Evolutionary conservation across 2,888 invertebrate species (phyloP).

Genomic region (Luperina nickerlii): DNA sequence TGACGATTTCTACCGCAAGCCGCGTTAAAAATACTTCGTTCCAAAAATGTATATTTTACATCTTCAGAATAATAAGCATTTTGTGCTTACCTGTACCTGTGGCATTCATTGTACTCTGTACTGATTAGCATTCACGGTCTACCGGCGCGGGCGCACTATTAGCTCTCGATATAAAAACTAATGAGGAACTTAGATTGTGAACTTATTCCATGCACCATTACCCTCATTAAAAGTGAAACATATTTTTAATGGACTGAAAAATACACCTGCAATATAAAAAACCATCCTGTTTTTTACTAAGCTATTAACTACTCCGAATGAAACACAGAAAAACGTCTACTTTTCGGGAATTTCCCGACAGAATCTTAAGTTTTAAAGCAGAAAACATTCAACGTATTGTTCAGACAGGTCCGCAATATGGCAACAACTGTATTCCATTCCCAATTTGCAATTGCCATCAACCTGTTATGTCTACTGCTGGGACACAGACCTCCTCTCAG

Average conservation of each 20-base stretch:
- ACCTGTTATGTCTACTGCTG: too few relatives aligned
- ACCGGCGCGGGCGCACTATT: constrained; percentile 58
- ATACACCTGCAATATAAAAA: background rate
- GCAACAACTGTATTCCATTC: background rate
- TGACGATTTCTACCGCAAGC: too few relatives aligned
- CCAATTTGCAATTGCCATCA: background rate
- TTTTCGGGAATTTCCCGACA: rapidly evolving
- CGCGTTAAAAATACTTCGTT: background rate
- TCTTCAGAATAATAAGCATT: constrained; percentile 9
- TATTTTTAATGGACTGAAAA: background rate
- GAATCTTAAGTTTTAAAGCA: background rate
- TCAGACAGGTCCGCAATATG: too few relatives aligned
- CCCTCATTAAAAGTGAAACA: background rate
- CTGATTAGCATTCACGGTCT: constrained; percentile 75
- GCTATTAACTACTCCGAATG: background rate
- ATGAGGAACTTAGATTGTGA: constrained; percentile 53
- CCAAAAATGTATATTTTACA: background rate
- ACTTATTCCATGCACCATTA: constrained; percentile 12
- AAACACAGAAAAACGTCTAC: background rate
- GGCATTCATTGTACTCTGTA: constrained; percentile 70
- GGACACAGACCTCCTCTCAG: too few relatives aligned
- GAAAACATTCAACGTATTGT: background rate
- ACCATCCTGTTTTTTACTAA: background rate
- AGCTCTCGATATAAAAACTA: constrained; percentile 62
- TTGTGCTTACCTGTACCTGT: constrained; percentile 68